Evolutionary conservation across 2,113 vertebrate genomes (phyloP), one percentile per base, ranked within the genome.

Genomic region (Carassius gibelio): DNA sequence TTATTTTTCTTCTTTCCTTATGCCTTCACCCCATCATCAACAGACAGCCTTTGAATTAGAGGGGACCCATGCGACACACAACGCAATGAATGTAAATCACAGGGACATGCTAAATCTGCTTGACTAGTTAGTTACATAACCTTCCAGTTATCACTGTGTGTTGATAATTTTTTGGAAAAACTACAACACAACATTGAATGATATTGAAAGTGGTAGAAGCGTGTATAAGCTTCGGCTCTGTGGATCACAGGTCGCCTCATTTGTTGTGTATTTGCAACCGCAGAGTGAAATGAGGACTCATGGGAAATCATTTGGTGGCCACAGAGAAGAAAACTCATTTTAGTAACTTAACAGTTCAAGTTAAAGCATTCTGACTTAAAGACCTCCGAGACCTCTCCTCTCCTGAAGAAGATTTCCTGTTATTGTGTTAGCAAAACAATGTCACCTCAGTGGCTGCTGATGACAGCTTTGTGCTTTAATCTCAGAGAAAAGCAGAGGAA

Each of bases 251-350:
- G 42, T 81, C 79, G 30, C 42, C 61, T 81, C 79, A 68, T 68
- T 81, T 81, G 79, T 30, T 66, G 42, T 81, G 61, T 68, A 34
- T 48, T 68, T 81, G 61, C 8, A 8, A 81, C 42, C 61, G 23
- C 79, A 50, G 57, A 68, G 61, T 48, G 79, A 81, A 81, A 81
- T 23, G 13, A 48, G 50, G 61, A 68, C 79, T 68, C 79, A 34
- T 81, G 79, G 79, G 79, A 81, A 81, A 81, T 81, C 62, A 81
- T 68, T 66, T 34, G 42, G 36, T 26, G 59, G 57, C 26, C 77
- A 19, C 14, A 26, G 36, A 80, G 36, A 68, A 38, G 79, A 81
- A 81, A 81, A 68, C 61, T 81, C 38, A 64, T 64, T 80, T 62
- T 42, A 48, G 78, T 81, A 48, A 17, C 78, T 80, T 81, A 45